Base-by-base conservation (phyloP, 2,797 vertebrate genomes). In the Fistularia commersonii region DNA sequence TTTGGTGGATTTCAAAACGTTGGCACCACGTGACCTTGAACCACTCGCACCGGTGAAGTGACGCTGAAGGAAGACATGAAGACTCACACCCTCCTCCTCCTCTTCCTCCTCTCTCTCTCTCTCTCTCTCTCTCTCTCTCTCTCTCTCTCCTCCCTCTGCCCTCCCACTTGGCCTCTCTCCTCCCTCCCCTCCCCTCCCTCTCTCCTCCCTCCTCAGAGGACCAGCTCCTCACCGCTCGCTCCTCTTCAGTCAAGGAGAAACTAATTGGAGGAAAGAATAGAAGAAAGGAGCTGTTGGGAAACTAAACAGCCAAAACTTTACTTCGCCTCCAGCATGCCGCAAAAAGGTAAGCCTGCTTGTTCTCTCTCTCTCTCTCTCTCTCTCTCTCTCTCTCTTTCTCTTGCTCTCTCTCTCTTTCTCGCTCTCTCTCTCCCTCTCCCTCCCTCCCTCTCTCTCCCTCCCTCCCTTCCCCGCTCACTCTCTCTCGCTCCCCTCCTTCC, bases 291-390 rank as follows among this genome's bases (percentile, higher is more conserved):
- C 87, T 87, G 86, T 89, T 91, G 91, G 91, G 87, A 89, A 93
- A 91, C 87, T 91, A 80, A 90, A 90, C 88, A 89, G 77, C 83
- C 90, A 87, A 74, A 81, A 77, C 61, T 70, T 75, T 69, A 65
- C 63, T 65, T 72, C 58, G n/a, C 67, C 56, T 81, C 69, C 88
- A 92, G 83, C 85, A 95, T 95, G 94, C 92, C 91, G 89, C 93
- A 91, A 83, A 90, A 93, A 95, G 94, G 94, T 95, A 93, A 93
- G 93, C 43, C 52, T 3, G 0, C 49, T 46, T 50, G 13, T 11
- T 41, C 13, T 48, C 50, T 32, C 57, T 51, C 55, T 45, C 34
- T 37, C 33, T 13, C 32, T 50, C 38, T 45, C 8, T 11, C n/a
- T 8, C 14, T 34, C 14, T 44, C 36, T 14, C 36, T 8, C 37